These are phyloP conservation scores for Koerneria pararmatus DNA, from an alignment of 2,888 invertebrate species.

Conservation along the genomic window DNA sequence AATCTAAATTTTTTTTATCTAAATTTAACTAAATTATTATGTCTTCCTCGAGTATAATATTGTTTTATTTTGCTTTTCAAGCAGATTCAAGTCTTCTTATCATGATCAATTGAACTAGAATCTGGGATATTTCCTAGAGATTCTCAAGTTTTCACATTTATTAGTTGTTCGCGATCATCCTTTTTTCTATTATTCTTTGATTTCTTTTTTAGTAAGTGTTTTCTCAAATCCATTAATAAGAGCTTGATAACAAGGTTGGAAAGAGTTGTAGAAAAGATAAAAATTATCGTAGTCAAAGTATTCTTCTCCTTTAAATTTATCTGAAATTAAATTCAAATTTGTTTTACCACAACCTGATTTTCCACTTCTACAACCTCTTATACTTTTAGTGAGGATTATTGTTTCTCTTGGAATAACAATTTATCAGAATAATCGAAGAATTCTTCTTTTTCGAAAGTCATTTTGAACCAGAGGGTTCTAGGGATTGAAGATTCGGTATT, in stretches of 20 bases:
- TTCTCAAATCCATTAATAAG: conserved; percentile 33
- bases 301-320: conserved; percentile 26
- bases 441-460: conserved; percentile 5
- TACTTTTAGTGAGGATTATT: conserved; percentile 34
- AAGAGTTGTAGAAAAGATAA: conserved; percentile 40
- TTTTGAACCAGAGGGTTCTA: background rate
- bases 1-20: no score
- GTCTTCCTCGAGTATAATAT: conserved; percentile 39
- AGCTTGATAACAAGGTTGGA: conserved; percentile 41
- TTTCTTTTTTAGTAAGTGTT: conserved; percentile 36
- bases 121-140: conserved; percentile 35
- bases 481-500: no score
- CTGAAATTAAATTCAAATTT: conserved; percentile 39
- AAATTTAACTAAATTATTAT: no score
- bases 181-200: conserved; percentile 28
- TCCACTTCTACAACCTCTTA: conserved; percentile 45
- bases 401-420: conserved; percentile 33
- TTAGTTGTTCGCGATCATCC: conserved; percentile 25
- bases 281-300: conserved; percentile 40
- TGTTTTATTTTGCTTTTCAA: conserved; percentile 42
- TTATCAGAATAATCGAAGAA: conserved; percentile 27
- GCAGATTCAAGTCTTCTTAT: conserved; percentile 36
- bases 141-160: conserved; percentile 25
- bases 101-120: conserved; percentile 31
- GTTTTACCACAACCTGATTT: conserved; percentile 42